Base-by-base conservation (phyloP, 2,797 vertebrate species). In the Liparis tanakae region DNA sequence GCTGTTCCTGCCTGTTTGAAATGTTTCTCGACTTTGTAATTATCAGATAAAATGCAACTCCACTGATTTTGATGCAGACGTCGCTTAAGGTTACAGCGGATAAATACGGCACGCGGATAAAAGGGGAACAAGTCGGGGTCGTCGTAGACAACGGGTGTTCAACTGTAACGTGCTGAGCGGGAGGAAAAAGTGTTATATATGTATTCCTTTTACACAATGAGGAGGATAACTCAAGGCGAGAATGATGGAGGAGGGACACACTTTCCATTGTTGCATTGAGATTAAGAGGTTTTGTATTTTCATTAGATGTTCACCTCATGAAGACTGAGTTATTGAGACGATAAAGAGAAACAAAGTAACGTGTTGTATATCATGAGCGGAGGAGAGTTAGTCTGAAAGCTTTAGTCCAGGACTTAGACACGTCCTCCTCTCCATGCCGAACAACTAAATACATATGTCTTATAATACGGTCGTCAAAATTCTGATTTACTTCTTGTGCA, bases 21-120 rank as follows among this genome's bases (percentile, higher is more conserved):
- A 85, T 83, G 70, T 64, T 71, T 71, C 63, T 62, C 39, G 72
- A 82, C 79, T 80, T 82, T 85, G 34, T 64, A 72, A 56, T 78
- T 83, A 74, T 72, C 25, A 66, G 22, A 79, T 68, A 34, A 68
- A 84, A 70, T 34, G 33, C 3, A 68, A 81, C 41, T 67, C 80
- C 15, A 46, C 13, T 13, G 4, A 66, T 57, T 75, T 70, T 20
- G 7, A 43, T 36, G 61, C 12, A 66, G 13, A 53, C 64, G 72
- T 13, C 58, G 36, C 17, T 44, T 74, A 75, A 74, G 30, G 51
- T 54, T 65, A 58, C 14, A 48, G 13, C 0, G 10, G 64, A 67
- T 30, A 59, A 72, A 74, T 66, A 48, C n/a, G 61, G 46, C 30
- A 34, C 22, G 33, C 25, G 44, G 9, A 54, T 46, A 18, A 48